Conservation (phyloP, 1,140 invertebrate genomes). For the Drosophila baimaii region DNA sequence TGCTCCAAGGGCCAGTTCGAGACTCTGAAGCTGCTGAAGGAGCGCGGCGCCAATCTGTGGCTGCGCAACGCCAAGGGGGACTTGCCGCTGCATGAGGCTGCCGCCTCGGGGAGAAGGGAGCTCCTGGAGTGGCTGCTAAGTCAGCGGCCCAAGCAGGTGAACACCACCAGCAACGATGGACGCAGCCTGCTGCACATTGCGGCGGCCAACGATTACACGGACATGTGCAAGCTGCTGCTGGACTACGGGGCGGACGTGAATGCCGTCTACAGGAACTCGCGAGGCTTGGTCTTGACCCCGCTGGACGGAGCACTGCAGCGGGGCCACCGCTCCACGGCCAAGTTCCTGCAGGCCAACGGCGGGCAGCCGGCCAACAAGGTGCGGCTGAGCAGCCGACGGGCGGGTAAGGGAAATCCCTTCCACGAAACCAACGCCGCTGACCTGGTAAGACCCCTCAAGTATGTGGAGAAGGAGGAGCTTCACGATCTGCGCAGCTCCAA, state of each 20-base stretch:
- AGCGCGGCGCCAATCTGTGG: conserved; percentile 95
- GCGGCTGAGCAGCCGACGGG: conserved; percentile 68
- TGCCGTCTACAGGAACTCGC: conserved; percentile 91
- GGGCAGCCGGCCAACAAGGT: conserved; percentile 91
- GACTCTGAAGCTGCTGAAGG: conserved; percentile 86
- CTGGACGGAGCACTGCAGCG: conserved; percentile 94
- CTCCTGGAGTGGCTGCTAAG: conserved; percentile 94
- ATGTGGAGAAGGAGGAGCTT: conserved; percentile 79
- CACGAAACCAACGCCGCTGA: conserved; percentile 67
- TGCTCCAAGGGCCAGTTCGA: conserved; percentile 96
- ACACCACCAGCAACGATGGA: conserved; percentile 96
- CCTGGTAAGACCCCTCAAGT: conserved; percentile 75
- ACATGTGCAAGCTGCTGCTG: conserved; percentile 95
- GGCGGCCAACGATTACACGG: conserved; percentile 96
- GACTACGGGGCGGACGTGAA: conserved; percentile 93
- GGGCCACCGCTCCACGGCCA: conserved; percentile 94
- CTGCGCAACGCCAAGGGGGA: conserved; percentile 95
- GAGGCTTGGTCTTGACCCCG: conserved; percentile 93
- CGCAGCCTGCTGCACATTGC: conserved; percentile 97
- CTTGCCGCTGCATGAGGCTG: conserved; percentile 96
- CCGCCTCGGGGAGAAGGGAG: conserved; percentile 94
- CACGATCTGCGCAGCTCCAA: conserved; percentile 78
- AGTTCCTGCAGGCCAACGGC: conserved; percentile 96
- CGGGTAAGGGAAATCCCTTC: conserved; percentile 63
- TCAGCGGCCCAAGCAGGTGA: conserved; percentile 92